Evolutionary conservation across 2,888 invertebrate genomes (phyloP).

Genomic region (Acronicta leporina): DNA sequence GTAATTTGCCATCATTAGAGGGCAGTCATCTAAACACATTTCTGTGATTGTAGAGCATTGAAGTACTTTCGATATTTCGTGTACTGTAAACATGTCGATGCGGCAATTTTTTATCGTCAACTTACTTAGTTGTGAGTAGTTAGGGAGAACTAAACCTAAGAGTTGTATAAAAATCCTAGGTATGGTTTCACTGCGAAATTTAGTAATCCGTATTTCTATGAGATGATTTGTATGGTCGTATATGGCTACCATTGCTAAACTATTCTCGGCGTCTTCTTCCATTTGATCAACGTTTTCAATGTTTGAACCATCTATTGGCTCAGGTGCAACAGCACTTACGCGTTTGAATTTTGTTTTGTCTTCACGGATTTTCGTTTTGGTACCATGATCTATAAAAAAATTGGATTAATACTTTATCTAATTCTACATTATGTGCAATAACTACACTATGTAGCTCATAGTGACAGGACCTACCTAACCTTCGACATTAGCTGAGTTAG

Average conservation of each 20-base stretch:
- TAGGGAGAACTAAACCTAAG: slow-evolving; percentile 58
- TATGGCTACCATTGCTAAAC: slow-evolving; percentile 54
- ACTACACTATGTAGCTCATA: too few species aligned
- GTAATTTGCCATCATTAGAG: slow-evolving; percentile 62
- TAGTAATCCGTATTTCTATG: slow-evolving; percentile 61
- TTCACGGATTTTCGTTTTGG: slow-evolving; percentile 22
- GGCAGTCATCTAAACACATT: slow-evolving; percentile 68
- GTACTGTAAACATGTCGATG: slow-evolving; percentile 61
- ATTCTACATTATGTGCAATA: too few species aligned
- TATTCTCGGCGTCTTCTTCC: slow-evolving; percentile 28
- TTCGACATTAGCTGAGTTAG: too few species aligned
- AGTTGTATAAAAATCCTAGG: slow-evolving; percentile 62
- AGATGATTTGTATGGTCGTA: slow-evolving; percentile 64
- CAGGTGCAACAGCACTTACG: slow-evolving; percentile 3
- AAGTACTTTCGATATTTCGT: slow-evolving; percentile 68
- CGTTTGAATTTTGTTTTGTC: not conserved
- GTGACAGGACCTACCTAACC: too few species aligned
- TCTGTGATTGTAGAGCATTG: slow-evolving; percentile 64
- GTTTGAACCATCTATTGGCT: slow-evolving; percentile 48
- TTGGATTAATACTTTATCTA: too few species aligned
- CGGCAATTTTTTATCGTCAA: slow-evolving; percentile 61
- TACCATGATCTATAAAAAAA: slow-evolving; percentile 50
- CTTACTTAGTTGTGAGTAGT: slow-evolving; percentile 60
- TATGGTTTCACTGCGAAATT: slow-evolving; percentile 50
- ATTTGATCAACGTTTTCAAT: slow-evolving; percentile 50